A percentile compares a stretch with the other conserved stretches of the same genome.
These are phyloP conservation scores for Lepus americanus DNA, from an alignment of 2,113 vertebrate species.

Conservation along the genomic window DNA sequence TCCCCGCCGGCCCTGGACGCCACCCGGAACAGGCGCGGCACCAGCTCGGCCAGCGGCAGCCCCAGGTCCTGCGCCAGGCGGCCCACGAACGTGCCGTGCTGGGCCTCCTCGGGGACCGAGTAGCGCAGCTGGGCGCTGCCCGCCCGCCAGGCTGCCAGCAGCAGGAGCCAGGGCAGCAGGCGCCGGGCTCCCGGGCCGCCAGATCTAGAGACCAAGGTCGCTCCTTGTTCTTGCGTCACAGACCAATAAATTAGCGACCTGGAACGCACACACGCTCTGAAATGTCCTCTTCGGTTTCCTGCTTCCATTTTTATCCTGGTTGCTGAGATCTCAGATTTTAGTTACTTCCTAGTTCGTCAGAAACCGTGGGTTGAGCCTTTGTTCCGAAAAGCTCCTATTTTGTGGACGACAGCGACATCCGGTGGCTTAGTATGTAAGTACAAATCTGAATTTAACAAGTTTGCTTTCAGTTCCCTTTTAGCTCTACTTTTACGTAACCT, in stretches of 20 bases:
- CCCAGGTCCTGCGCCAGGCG: too few species aligned
- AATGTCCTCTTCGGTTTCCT: background rate
- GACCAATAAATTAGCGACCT: background rate
- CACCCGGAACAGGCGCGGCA: too few species aligned
- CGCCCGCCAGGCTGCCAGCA: too few species aligned
- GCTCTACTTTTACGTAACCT: slow-evolving; percentile 2
- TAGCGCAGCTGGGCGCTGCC: too few species aligned
- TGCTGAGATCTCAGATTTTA: slow-evolving; percentile 18
- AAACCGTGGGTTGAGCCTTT: slow-evolving; percentile 44
- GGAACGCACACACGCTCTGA: background rate
- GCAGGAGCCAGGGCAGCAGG: too few species aligned
- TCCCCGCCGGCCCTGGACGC: too few species aligned
- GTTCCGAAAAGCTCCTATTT: slow-evolving; percentile 55
- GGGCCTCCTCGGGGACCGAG: too few species aligned
- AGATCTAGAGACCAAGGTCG: slow-evolving; percentile 4
- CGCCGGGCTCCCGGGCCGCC: background rate
- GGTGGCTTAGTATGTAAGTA: slow-evolving; percentile 78
- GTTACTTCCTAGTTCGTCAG: slow-evolving; percentile 28
- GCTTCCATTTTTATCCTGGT: slow-evolving; percentile 29
- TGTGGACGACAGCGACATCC: slow-evolving; percentile 81
- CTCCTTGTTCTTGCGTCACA: slow-evolving; percentile 42
- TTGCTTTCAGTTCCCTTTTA: slow-evolving; percentile 45
- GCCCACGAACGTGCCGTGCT: too few species aligned
- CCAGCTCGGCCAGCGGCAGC: too few species aligned
- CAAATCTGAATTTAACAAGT: slow-evolving; percentile 39